A percentile compares a stretch with the other conserved stretches of the same genome.
Conservation (phyloP, 1,140 invertebrate species). For the Eufriesea mexicana region DNA sequence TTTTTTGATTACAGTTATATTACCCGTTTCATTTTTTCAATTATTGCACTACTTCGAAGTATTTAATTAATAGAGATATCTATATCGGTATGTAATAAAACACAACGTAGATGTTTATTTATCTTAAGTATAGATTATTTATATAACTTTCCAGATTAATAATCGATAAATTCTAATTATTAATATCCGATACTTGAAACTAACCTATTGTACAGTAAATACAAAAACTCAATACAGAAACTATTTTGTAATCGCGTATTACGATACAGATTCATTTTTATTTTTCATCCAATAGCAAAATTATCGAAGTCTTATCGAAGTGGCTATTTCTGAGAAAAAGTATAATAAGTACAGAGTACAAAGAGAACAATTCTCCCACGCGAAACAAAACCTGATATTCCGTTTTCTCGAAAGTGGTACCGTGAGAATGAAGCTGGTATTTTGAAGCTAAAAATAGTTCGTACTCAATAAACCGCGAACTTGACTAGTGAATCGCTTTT, state of each 20-base stretch:
- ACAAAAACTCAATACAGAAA: neutral
- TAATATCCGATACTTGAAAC: neutral
- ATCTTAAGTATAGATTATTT: no score
- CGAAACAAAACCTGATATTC: neutral
- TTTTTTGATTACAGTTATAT: neutral
- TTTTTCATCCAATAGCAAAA: neutral
- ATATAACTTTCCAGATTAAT: neutral
- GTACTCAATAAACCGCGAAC: conserved; percentile 20
- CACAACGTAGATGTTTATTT: no score
- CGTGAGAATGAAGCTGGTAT: neutral
- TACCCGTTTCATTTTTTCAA: neutral
- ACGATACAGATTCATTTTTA: neutral
- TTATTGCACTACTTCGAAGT: neutral
- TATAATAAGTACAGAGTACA: neutral
- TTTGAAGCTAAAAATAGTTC: conserved; percentile 24
- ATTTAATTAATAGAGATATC: neutral
- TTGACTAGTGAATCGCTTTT: conserved; percentile 21
- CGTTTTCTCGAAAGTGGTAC: neutral
- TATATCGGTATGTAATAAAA: neutral
- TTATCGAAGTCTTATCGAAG: neutral
- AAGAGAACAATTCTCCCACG: neutral
- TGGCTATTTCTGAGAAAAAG: neutral
- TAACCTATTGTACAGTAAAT: no score
- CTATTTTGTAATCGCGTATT: neutral
- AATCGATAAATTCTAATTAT: neutral